Base-by-base conservation (phyloP, 35 echinoderm and acorn worm genomes). In the Anneissia japonica region DNA sequence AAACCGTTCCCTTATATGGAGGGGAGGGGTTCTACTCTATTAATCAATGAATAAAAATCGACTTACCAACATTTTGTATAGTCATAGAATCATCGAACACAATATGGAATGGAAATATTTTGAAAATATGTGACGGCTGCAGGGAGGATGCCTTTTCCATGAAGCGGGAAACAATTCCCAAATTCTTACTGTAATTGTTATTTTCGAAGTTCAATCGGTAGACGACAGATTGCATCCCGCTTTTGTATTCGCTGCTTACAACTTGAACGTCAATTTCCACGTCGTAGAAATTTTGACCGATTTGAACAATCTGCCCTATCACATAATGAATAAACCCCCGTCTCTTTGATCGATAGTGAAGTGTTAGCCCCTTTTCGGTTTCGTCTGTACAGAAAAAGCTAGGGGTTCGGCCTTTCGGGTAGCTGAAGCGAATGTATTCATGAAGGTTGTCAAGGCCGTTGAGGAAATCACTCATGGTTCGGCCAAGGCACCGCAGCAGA, bases 391-490 rank as follows among this genome's bases (percentile, higher is more conserved):
- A 86, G 77, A 97, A 97, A 75, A 97, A 97, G 55, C 94, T 97
- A 7, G 94, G 94, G 6, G 94, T 87, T 77, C 93, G 91, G 90
- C 92, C 93, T 74, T 97, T 97, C 12, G 93, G 94, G 73, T 97
- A 97, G 36, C 94, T 97, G 77, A 97, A 97, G 6, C 94, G 83
- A 46, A 97, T 84, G 75, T 97, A 97, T 77, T 97, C 94, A 64
- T 97, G 94, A 0, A 97, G 82, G 74, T 97, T 92, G 74, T 97
- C 94, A 0, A 97, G 84, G 0, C 94, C 94, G 77, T 97, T 97
- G 31, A 97, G 39, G 72, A 97, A 97, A 45, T 93, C 94, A 30
- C 94, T 17, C 79, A 97, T 93, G 75, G 84, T 93, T 4, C 94
- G 77, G 11, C 94, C 94, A 10, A 97, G 88, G 26, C 93, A 90